Percentiles rank a stretch among this genome's conserved stretches.
phyloP scores from a whole-genome alignment of 2,113 vertebrate genomes.

The Peucedramus taeniatus region DNA sequence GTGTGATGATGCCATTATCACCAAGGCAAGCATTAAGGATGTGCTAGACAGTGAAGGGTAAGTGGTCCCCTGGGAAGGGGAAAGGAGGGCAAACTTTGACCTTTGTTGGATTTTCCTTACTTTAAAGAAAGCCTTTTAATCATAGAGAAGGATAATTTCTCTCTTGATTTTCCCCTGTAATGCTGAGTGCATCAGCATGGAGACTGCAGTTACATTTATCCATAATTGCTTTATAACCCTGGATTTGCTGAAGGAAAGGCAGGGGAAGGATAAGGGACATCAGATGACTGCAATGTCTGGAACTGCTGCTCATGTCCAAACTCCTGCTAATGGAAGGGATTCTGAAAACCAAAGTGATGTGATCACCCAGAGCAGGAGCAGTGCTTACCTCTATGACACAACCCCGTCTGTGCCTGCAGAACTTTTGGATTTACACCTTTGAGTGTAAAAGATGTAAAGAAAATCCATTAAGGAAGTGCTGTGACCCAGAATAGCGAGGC shows the following conservation, averaged over 20 bases:
- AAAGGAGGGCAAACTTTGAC: neutral
- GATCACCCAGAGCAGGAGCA: neutral
- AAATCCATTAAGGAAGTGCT: neutral
- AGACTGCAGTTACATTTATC: neutral
- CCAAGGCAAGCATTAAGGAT: slow-evolving; percentile 98
- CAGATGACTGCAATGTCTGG: neutral
- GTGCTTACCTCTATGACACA: neutral
- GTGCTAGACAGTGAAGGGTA: slow-evolving; percentile 99
- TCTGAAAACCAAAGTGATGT: neutral
- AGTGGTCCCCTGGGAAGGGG: slow-evolving; percentile 15
- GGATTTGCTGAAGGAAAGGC: neutral
- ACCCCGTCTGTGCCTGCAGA: neutral
- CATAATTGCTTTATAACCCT: neutral
- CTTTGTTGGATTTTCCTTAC: neutral
- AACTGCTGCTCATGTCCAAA: neutral
- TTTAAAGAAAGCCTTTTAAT: neutral
- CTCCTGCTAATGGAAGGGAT: neutral
- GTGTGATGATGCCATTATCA: slow-evolving; percentile 99
- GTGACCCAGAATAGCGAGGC: neutral
- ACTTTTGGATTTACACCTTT: neutral
- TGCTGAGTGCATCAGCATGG: neutral
- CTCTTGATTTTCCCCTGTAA: neutral
- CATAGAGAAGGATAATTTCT: neutral
- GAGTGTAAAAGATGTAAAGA: neutral
- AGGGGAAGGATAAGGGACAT: neutral